Evolutionary conservation across 2,797 vertebrate species (phyloP), one percentile per base, ranked within the genome.

Genomic region (Sebastes matsubarae): DNA sequence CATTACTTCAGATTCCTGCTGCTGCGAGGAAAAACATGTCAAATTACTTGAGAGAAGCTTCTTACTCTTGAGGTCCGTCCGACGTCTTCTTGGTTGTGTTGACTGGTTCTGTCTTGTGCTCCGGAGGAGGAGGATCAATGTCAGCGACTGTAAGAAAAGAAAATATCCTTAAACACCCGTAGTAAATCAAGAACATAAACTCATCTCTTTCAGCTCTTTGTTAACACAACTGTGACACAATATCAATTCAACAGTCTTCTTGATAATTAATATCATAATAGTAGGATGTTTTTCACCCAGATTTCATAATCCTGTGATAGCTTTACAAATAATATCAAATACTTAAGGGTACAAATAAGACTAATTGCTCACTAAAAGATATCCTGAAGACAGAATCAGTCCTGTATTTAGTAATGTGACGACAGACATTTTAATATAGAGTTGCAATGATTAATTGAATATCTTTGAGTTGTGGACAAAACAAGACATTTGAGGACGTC

Each of bases 31-130:
- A 55, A 68, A 84, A 75, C 10, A 68, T 18, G 29, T 84, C 8
- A 60, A 78, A 83, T 16, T 5, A 82, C 24, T 57, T 30, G 61
- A 77, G 32, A 38, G n/a, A 59, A 69, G 25, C 11, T 63, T 80
- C 93, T 91, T 85, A 95, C 94, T 87, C 81, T 78, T 89, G 82
- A 55, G 67, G 59, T 57, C 80, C 74, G 78, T 70, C 86, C 3
- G 42, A 71, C 2, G 77, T 69, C 66, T 80, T 78, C 75, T 78
- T 76, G 0, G 69, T 52, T 38, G 24, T 72, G 79, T 79, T 30
- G 29, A 29, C 38, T 11, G 76, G 66, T 68, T 88, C 85, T 0
- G 71, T 29, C 50, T 82, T 79, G 3, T 46, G 79, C 71, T 84
- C 90, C n/a, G 70, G n/a, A 61, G 86, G 77, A 6, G 54, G 57